Base-by-base conservation (phyloP, 2,888 invertebrate genomes). In the Zygaena filipendulae region DNA sequence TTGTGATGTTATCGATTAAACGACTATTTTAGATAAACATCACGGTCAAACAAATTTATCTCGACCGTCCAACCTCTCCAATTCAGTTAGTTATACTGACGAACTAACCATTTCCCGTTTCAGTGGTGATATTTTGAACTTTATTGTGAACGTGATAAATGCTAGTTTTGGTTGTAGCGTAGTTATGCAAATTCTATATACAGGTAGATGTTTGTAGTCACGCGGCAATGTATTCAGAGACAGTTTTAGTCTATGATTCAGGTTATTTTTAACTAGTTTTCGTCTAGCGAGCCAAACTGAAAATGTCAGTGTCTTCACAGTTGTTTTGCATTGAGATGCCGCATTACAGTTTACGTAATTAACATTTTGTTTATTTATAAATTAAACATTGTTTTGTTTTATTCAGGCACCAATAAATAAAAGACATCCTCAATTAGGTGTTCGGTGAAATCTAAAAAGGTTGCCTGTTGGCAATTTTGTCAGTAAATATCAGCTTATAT, bases 211-310 rank as follows among this genome's bases (percentile, higher is more conserved):
- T 29, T 20, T 22, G 24, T n/a, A 42, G 52, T 61, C 62, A 59
- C 60, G 61, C 51, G 64, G 43, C 50, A 13, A 33, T 37, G 33
- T 42, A 42, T 40, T 37, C 27, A 36, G 36, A 39, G 35, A 43
- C 39, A 37, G 39, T 45, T 45, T 52, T 52, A 47, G 54, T 59
- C 49, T 57, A 57, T 59, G 55, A 38, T 31, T 32, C 18, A 11
- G 25, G 51, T 51, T 64, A 64, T 62, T 64, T 63, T 59, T 57
- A 60, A 50, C 47, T 35, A 33, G 32, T 37, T 41, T 39, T 45
- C 43, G 45, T 45, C 43, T 43, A 45, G 49, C 41, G 51, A 49
- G 60, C 59, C 59, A 57, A 63, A 48, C 46, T 48, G 49, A 47
- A 59, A 61, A 62, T 61, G 64, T 60, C 64, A 64, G 38, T 28